Conservation (phyloP, 2,888 invertebrate genomes). For the Thymelicus sylvestris region DNA sequence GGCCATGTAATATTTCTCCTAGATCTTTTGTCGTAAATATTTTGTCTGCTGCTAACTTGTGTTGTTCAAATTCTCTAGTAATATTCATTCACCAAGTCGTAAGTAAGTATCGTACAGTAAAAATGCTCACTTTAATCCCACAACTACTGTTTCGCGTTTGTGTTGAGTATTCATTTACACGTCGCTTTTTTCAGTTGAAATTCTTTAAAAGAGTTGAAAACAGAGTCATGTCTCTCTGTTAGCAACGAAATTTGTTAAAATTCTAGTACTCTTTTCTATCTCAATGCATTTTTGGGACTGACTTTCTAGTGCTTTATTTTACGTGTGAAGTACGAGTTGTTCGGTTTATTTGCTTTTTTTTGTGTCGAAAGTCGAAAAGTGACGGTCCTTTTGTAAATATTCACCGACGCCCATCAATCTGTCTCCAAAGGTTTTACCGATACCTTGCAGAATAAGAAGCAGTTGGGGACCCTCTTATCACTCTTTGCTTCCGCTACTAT, state of each 20-base stretch:
- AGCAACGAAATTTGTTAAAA: constrained; percentile 33
- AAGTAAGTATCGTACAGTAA: neutral
- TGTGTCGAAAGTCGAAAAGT: too few relatives aligned
- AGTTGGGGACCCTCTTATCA: too few relatives aligned
- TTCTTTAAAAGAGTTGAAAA: constrained; percentile 30
- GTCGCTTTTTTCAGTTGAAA: constrained; percentile 29
- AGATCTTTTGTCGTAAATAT: too few relatives aligned
- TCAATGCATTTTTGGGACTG: constrained; percentile 20
- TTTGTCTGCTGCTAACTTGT: too few relatives aligned
- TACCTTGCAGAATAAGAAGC: too few relatives aligned
- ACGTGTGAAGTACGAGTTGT: neutral
- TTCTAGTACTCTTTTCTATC: constrained; percentile 14
- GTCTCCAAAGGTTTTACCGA: too few relatives aligned
- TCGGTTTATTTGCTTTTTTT: neutral
- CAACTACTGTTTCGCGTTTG: constrained; percentile 30
- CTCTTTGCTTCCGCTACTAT: too few relatives aligned
- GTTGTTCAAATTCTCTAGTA: too few relatives aligned
- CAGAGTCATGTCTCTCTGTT: constrained; percentile 21
- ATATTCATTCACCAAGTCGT: neutral
- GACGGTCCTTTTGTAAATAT: too few relatives aligned
- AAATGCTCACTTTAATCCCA: constrained; percentile 7
- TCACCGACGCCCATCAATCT: too few relatives aligned
- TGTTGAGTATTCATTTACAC: constrained; percentile 34
- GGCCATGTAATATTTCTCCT: too few relatives aligned
- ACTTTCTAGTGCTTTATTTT: neutral